phyloP scores from a whole-genome alignment of 2,797 vertebrate species.

The Phalloptychus januarius region DNA sequence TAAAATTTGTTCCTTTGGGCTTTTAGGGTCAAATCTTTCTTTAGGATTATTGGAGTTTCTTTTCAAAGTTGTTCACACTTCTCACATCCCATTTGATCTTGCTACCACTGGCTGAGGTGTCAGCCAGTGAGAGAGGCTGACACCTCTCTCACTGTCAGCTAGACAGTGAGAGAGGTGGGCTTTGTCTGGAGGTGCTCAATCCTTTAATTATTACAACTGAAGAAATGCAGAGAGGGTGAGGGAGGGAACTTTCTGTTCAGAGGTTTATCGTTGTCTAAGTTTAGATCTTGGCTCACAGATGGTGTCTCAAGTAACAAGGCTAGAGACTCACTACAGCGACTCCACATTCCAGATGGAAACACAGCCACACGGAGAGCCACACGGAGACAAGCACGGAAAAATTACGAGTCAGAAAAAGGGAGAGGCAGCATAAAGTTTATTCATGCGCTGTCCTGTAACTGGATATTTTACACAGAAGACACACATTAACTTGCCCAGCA shows the following conservation, averaged over 20 bases:
- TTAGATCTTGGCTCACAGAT: slow-evolving; percentile 79
- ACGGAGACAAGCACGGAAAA: slow-evolving; percentile 21
- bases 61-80: background rate
- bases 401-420: background rate
- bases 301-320: slow-evolving; percentile 80
- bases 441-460: slow-evolving; percentile 6
- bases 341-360: slow-evolving; percentile 46
- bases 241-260: slow-evolving; percentile 69
- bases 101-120: too few species aligned
- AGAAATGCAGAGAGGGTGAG: slow-evolving; percentile 49
- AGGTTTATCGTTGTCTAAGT: slow-evolving; percentile 82
- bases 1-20: background rate
- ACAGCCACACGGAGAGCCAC: slow-evolving; percentile 43
- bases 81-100: background rate
- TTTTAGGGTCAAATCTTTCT: background rate
- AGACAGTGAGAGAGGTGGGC: background rate
- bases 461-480: slow-evolving; percentile 22
- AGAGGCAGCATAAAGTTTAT: slow-evolving; percentile 23
- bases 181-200: slow-evolving; percentile 16
- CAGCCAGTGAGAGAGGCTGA: too few species aligned
- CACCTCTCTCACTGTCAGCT: too few species aligned
- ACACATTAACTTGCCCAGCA: slow-evolving; percentile 16
- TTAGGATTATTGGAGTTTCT: background rate
- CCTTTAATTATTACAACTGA: slow-evolving; percentile 47
- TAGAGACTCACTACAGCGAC: slow-evolving; percentile 48